Evolutionary conservation across 1,140 invertebrate genomes (phyloP), one percentile per base, ranked within the genome.

Genomic region (Pogonus chalceus): DNA sequence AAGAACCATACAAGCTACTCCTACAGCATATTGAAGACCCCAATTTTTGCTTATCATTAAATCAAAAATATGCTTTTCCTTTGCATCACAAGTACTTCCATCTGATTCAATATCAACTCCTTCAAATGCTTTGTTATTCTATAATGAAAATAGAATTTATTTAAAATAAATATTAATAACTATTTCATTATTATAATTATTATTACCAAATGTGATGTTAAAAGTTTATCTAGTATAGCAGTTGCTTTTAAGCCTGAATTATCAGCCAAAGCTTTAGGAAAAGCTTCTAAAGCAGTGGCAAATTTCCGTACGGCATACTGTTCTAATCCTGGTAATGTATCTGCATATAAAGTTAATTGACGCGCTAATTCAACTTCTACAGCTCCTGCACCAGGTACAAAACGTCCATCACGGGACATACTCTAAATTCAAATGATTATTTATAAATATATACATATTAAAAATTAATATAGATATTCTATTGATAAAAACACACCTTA

Each of bases 251-350:
- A 78, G 31, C 97, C 97, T 46, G 89, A 86, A 69, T 99, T 99
- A 55, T 98, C 93, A 26, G 95, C 90, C 47, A 99, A 74, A 16
- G 89, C 85, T 71, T 92, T 92, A 0, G 95, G 91, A 60, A 99
- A 87, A 26, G 77, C 78, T 75, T 98, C 92, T 0, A 99, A 69
- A 2, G 96, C 90, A 51, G 85, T 79, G 23, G 92, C 92, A 74
- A 96, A 99, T 68, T 94, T 96, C 56, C 92, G 83, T 1, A 98
- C 90, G 22, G 96, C 88, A 74, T 99, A 99, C 67, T 99, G 96
- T 66, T 98, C 93, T 51, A 99, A 73, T 4, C 96, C 96, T 1
- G 94, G 90, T 37, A 92, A 73, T 24, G 88, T 94, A 60, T 96
- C 91, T 2, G 91, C 95, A 69, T 84, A 96, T 23, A 83, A 79